Conservation (phyloP, 2,888 invertebrate genomes). For the Apantesis nais region DNA sequence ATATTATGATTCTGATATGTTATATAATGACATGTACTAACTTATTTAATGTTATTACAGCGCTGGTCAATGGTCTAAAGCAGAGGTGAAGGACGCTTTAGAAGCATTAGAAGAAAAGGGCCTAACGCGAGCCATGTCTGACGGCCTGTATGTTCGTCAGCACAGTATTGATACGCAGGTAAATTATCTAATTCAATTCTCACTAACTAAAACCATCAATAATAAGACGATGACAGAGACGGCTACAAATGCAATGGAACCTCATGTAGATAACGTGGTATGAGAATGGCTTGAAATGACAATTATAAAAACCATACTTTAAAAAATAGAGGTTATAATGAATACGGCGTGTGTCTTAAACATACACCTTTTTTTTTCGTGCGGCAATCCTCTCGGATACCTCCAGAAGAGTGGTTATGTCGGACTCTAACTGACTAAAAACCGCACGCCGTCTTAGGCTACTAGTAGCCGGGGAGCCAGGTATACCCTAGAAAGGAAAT, state of each 20-base stretch:
- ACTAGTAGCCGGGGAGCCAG: no score
- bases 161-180: conserved; percentile 94
- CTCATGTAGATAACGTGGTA: no score
- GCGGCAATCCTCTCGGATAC: no score
- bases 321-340: neutral
- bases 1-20: no score
- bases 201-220: neutral
- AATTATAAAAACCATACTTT: neutral
- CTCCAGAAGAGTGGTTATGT: no score
- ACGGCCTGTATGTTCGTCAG: conserved; percentile 92
- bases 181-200: conserved; percentile 14
- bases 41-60: conserved; percentile 73
- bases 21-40: no score
- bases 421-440: no score
- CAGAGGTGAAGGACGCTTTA: conserved; percentile 91
- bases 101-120: conserved; percentile 92
- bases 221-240: neutral
- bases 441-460: no score
- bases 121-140: conserved; percentile 93
- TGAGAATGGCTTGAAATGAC: neutral
- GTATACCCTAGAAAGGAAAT: no score
- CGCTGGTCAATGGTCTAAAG: conserved; percentile 92
- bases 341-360: no score
- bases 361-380: no score
- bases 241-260: neutral